phyloP scores from a whole-genome alignment of 2,797 vertebrate species.

The Ptychadena robeensis region DNA sequence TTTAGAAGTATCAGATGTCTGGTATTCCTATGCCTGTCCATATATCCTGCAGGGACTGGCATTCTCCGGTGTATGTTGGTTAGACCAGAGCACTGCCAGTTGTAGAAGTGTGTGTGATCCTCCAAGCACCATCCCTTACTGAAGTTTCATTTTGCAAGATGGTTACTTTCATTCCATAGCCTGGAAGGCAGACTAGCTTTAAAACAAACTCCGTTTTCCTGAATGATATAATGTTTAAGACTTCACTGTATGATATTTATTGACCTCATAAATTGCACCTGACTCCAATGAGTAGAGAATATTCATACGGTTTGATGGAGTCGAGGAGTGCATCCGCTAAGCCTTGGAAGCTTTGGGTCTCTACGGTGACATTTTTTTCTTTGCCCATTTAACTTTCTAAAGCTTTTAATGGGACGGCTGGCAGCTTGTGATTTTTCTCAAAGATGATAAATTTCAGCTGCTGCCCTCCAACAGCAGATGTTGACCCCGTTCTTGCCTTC shows the following conservation, averaged over 20 bases:
- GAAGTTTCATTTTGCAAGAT: too few relatives aligned
- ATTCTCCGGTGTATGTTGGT: too few relatives aligned
- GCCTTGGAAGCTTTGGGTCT: not conserved
- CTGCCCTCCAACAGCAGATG: conserved; percentile 69
- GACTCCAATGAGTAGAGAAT: not conserved
- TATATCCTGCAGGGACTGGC: too few relatives aligned
- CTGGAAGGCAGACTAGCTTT: too few relatives aligned
- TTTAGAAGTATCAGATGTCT: too few relatives aligned
- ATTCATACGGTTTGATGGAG: not conserved
- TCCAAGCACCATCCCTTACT: too few relatives aligned
- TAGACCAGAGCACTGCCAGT: too few relatives aligned
- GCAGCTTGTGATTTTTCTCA: conserved; percentile 64
- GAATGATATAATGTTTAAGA: not conserved
- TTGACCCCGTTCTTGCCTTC: conserved; percentile 70
- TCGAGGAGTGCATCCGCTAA: fast-evolving
- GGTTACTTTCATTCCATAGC: too few relatives aligned
- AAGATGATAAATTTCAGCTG: conserved; percentile 71
- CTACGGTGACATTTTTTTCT: conserved; percentile 56
- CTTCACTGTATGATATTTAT: conserved; percentile 20
- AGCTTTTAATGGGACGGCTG: conserved; percentile 66
- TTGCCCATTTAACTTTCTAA: conserved; percentile 61
- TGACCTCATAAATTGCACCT: conserved; percentile 8
- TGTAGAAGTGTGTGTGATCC: too few relatives aligned
- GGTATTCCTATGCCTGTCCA: too few relatives aligned
- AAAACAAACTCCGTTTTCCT: not conserved